Percentiles rank a stretch among this genome's conserved stretches.
These are phyloP conservation scores for Microcebus tavaratra DNA, from an alignment of 2,113 vertebrate genomes.

Conservation along the genomic window DNA sequence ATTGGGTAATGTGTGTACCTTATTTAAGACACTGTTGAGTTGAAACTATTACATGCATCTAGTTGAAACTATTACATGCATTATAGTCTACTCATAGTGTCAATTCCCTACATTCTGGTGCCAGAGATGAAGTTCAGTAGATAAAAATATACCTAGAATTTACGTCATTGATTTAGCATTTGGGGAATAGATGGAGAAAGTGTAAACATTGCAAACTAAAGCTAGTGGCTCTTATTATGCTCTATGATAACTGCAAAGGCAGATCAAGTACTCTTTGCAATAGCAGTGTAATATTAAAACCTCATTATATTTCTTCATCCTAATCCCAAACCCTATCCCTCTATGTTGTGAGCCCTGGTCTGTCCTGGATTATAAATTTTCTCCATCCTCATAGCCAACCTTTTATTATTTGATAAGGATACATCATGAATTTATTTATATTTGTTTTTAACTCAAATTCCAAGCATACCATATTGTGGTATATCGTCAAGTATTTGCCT, in stretches of 20 bases:
- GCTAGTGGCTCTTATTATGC: background rate
- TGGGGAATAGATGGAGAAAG: background rate
- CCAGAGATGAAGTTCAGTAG: background rate
- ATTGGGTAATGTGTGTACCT: background rate
- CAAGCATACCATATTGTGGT: background rate
- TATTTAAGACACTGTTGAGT: background rate
- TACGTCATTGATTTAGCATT: background rate
- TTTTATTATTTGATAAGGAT: background rate
- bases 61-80: background rate
- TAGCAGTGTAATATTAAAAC: background rate
- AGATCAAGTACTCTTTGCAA: background rate
- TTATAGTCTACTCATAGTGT: background rate
- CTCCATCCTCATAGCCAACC: background rate
- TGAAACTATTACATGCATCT: background rate
- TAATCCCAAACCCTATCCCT: background rate
- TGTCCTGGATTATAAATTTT: background rate
- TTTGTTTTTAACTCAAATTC: background rate
- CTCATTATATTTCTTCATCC: background rate
- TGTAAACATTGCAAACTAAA: background rate
- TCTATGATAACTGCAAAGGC: background rate
- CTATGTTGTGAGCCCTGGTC: background rate
- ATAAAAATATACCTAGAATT: background rate
- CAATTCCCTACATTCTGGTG: background rate
- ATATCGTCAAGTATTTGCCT: background rate
- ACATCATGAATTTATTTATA: background rate